Evolutionary conservation across 2,797 vertebrate genomes (phyloP).

Genomic region (Parambassis ranga): DNA sequence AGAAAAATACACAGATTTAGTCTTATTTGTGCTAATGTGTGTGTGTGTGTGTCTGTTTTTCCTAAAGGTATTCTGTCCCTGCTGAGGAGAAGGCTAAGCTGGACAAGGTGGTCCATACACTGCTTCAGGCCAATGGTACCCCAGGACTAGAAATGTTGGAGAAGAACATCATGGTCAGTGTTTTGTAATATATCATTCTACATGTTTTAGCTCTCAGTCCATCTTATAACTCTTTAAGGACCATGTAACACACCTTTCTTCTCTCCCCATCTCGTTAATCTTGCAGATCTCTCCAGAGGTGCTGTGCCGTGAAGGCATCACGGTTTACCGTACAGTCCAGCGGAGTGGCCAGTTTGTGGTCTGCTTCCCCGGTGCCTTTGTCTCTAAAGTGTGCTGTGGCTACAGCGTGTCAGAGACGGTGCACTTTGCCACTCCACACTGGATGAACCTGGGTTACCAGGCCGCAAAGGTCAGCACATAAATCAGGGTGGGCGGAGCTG

Average conservation of each 20-base stretch:
- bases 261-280: not conserved
- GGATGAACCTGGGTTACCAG: conserved; percentile 97
- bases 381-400: conserved; percentile 97
- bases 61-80: conserved; percentile 97
- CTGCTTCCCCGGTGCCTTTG: conserved; percentile 97
- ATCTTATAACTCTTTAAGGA: not conserved
- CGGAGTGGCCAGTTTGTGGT: conserved; percentile 97
- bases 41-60: not conserved
- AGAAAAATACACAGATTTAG: not conserved
- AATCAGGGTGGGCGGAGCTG: not conserved
- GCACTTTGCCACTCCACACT: conserved; percentile 98
- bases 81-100: conserved; percentile 98
- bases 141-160: conserved; percentile 99
- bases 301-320: conserved; percentile 95
- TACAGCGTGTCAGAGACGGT: conserved; percentile 99
- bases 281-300: conserved; percentile 96
- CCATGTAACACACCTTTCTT: not conserved
- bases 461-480: conserved; percentile 90
- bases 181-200: not conserved
- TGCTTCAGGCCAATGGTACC: conserved; percentile 98
- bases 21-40: not conserved
- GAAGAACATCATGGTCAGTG: conserved; percentile 94
- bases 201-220: no score
- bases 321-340: conserved; percentile 96
- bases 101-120: conserved; percentile 98